Conservation (phyloP, 2,888 invertebrate species). For the Plebejus anna region DNA sequence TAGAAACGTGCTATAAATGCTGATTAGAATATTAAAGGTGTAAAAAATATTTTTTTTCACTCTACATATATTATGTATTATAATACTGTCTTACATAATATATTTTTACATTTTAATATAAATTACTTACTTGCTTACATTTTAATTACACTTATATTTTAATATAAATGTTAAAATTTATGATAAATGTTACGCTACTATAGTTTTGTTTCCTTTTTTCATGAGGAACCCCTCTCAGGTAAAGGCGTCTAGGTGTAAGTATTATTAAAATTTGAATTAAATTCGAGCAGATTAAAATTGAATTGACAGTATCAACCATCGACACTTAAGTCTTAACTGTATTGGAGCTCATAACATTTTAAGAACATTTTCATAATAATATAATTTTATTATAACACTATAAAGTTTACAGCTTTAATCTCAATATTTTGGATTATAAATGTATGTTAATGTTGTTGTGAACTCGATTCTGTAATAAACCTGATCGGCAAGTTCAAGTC, state of each 20-base stretch:
- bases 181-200: too few species aligned
- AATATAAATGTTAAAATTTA: too few species aligned
- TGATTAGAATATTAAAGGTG: too few species aligned
- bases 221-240: too few species aligned
- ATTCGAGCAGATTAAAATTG: background rate
- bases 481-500: conserved; percentile 4
- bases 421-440: conserved; percentile 15
- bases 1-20: too few species aligned
- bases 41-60: too few species aligned
- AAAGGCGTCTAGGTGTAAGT: background rate
- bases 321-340: background rate
- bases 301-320: background rate
- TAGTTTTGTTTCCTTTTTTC: too few species aligned
- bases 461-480: conserved; percentile 20
- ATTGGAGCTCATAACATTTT: background rate
- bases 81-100: too few species aligned
- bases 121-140: too few species aligned
- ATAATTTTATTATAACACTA: background rate
- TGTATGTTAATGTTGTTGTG: conserved; percentile 15
- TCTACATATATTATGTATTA: too few species aligned
- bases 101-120: too few species aligned
- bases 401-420: background rate
- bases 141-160: too few species aligned
- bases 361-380: background rate
- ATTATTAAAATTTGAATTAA: background rate